Base-by-base conservation (phyloP, 2,888 invertebrate species). In the Cepaea hortensis region DNA sequence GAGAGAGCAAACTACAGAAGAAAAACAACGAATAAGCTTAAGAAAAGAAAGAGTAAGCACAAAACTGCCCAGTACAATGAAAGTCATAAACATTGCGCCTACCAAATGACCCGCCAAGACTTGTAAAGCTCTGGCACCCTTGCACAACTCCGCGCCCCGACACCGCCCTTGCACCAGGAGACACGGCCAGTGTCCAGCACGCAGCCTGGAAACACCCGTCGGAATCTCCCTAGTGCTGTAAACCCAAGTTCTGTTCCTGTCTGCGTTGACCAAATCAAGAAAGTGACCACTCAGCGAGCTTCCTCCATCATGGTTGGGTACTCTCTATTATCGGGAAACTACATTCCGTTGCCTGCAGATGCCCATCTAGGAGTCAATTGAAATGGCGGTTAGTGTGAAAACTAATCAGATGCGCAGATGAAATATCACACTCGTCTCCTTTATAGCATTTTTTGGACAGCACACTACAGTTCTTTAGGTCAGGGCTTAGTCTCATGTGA, bases 331-430 rank as follows among this genome's bases (percentile, higher is more conserved):
- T 13, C 23, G 35, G 35, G 20, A 46, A 79, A n/a, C 70, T 48
- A 23, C 62, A 7, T 85, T 85, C 55, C 20, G 46, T 76, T 50
- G 48, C 79, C 35, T 50, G 65, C 75, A 85, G 50, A 62, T 35
- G 68, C 15, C 55, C 79, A 23, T 72, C 7, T 23, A 72, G 72
- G 73, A 70, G 46, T 18, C 46, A 72, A 35, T 50, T 77, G 62
- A 55, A 18, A 79, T 70, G 79, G 70, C 84, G 85, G 55, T 75
- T 83, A 72, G 83, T 75, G 83, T 50, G 82, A 84, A 85, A 87
- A 87, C 85, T 85, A 85, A 87, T 87, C 87, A 85, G 68, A 83
- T 62, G 73, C 50, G 77, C 50, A 77, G 79, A 83, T 85, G 87
- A 83, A 87, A 77, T 72, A 81, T 85, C 61, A 50, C 85, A 55